A percentile compares a stretch with the other conserved stretches of the same genome.
phyloP scores from a whole-genome alignment of 2,113 vertebrate species.

The Protobothrops mucrosquamatus region DNA sequence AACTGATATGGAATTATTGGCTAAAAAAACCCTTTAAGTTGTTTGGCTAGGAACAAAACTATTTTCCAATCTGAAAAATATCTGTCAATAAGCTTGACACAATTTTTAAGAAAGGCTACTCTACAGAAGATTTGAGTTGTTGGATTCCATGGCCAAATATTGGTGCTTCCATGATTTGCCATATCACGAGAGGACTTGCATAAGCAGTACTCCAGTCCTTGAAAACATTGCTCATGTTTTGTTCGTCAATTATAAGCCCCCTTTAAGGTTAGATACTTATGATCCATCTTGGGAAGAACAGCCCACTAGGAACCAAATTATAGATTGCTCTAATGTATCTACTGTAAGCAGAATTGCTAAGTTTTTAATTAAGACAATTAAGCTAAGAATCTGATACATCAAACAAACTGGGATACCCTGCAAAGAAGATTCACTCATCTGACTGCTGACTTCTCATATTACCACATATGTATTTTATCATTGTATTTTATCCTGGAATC shows the following conservation, averaged over 20 bases:
- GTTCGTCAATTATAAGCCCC: not conserved
- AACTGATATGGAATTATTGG: not conserved
- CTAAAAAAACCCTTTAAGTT: not conserved
- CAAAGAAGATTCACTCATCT: not conserved
- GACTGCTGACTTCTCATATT: not conserved
- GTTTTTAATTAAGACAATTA: not conserved
- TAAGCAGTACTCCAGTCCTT: not conserved
- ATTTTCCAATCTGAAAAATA: not conserved
- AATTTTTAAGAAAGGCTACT: not conserved
- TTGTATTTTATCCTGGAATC: not conserved
- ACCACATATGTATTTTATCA: not conserved
- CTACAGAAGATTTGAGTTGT: not conserved
- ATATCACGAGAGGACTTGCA: not conserved
- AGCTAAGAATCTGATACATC: not conserved
- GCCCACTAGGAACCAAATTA: not conserved
- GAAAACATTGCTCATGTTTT: not conserved
- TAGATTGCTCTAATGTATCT: not conserved
- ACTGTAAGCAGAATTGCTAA: not conserved
- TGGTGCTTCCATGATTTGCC: not conserved
- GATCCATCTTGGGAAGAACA: not conserved
- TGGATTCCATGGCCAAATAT: not conserved
- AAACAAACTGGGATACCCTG: not conserved
- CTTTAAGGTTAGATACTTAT: not conserved
- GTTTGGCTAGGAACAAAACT: not conserved
- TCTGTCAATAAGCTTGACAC: not conserved